phyloP scores from a whole-genome alignment of 1,140 invertebrate genomes.

The Leptoteleia sp. region DNA sequence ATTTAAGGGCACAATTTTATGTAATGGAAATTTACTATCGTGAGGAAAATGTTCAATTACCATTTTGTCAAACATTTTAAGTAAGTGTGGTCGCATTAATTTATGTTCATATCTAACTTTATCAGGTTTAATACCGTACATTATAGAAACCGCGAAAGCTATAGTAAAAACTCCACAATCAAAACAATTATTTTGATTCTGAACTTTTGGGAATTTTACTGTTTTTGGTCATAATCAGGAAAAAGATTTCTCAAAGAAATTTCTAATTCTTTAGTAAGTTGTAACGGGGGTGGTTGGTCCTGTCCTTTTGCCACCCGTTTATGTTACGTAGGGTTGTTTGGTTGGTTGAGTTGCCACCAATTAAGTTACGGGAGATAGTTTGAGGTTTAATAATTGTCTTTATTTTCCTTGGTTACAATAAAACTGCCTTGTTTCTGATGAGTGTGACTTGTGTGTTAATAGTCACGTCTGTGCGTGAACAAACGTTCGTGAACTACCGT shows the following conservation, averaged over 20 bases:
- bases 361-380: too few relatives aligned
- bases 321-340: too few relatives aligned
- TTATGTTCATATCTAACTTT: constrained; percentile 33
- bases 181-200: constrained; percentile 24
- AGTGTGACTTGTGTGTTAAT: too few relatives aligned
- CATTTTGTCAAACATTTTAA: constrained; percentile 8
- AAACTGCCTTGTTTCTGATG: too few relatives aligned
- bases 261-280: constrained; percentile 16
- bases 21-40: not conserved
- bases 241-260: constrained; percentile 20
- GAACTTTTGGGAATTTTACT: constrained; percentile 33
- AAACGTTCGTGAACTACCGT: too few relatives aligned
- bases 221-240: constrained; percentile 3
- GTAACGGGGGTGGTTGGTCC: too few relatives aligned
- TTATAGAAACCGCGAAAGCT: constrained; percentile 35
- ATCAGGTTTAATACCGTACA: constrained; percentile 33
- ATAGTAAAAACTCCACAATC: constrained; percentile 47
- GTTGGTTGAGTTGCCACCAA: too few relatives aligned
- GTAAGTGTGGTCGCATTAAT: constrained; percentile 25
- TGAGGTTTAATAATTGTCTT: too few relatives aligned
- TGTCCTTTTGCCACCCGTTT: too few relatives aligned
- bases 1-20: constrained; percentile 1
- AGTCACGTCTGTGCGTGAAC: too few relatives aligned
- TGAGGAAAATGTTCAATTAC: constrained; percentile 26
- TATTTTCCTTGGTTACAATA: too few relatives aligned